Evolutionary conservation across 2,888 invertebrate genomes (phyloP), one percentile per base, ranked within the genome.

Genomic region (Helobdella robusta): DNA sequence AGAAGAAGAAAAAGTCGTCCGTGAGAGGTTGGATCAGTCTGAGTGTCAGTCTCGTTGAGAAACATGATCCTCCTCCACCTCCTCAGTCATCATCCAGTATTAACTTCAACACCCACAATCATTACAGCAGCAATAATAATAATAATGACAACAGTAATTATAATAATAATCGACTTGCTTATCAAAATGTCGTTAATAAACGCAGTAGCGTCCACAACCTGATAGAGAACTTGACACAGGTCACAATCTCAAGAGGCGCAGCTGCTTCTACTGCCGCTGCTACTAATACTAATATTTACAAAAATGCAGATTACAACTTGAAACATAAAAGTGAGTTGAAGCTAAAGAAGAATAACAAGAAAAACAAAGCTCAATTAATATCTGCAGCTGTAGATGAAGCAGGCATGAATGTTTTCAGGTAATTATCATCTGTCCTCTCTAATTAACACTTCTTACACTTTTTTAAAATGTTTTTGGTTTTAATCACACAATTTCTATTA

Each of bases 41-140:
- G 32, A 50, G 62, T 48, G 28, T 62, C 44, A 62, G 25, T 25
- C 48, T n/a, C n/a, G n/a, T n/a, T 62, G 28, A 1, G 62, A 11
- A 62, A 32, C 34, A 62, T 46, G 62, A 62, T 30, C 32, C n/a
- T n/a, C 44, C 44, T 15, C n/a, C n/a, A 15, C 44, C 11, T 50
- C 5, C 6, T 50, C n/a, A 4, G 5, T 6, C 6, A 23, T 6
- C 6, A 23, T 23, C 6, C 25, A 50, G 18, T 50, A 50, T n/a
- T 50, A 18, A 18, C 25, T 23, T 5, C 25, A 50, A 18, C n/a
- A 50, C 6, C 25, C n/a, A 18, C 25, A 50, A 18, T 50, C n/a
- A 18, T 50, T 23, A 18, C 25, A 50, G 18, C 25, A 50, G 18
- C 25, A 50, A 18, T 50, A 50, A 18, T 50, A 50, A 18, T 50